phyloP scores from a whole-genome alignment of 2,888 invertebrate genomes.

The Nymphalis c-album region DNA sequence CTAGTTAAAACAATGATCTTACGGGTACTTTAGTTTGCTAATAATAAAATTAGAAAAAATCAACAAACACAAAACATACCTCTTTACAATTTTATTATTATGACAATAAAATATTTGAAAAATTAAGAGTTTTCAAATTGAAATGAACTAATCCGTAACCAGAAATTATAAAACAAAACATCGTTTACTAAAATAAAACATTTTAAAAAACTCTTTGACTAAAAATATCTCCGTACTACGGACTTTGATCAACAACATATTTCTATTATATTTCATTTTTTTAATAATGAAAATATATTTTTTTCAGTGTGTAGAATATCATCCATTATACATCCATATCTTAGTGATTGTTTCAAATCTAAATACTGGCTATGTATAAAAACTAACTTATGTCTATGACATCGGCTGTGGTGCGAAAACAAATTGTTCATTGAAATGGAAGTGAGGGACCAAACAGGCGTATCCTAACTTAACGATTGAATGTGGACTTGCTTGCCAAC shows the following conservation, averaged over 20 bases:
- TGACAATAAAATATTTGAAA: too few species aligned
- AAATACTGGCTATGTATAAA: neutral
- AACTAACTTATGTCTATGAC: conserved; percentile 14
- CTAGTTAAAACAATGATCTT: too few species aligned
- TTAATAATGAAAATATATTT: neutral
- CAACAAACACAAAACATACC: too few species aligned
- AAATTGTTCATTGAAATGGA: conserved; percentile 19
- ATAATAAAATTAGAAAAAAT: too few species aligned
- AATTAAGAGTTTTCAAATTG: too few species aligned
- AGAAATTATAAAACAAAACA: too few species aligned
- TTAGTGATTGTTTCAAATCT: neutral
- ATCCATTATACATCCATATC: neutral
- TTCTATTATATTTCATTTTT: neutral
- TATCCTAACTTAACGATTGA: conserved; percentile 18
- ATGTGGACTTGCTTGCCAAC: conserved; percentile 16
- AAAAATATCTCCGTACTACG: too few species aligned
- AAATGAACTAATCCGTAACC: too few species aligned
- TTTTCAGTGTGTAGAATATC: neutral
- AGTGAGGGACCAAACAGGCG: conserved; percentile 10
- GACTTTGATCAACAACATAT: neutral
- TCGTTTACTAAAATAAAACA: too few species aligned
- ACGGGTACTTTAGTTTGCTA: too few species aligned
- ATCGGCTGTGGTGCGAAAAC: conserved; percentile 9
- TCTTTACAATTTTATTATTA: too few species aligned
- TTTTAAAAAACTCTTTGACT: too few species aligned